Conservation (phyloP, 2,797 vertebrate genomes). For the Ibycter americanus region DNA sequence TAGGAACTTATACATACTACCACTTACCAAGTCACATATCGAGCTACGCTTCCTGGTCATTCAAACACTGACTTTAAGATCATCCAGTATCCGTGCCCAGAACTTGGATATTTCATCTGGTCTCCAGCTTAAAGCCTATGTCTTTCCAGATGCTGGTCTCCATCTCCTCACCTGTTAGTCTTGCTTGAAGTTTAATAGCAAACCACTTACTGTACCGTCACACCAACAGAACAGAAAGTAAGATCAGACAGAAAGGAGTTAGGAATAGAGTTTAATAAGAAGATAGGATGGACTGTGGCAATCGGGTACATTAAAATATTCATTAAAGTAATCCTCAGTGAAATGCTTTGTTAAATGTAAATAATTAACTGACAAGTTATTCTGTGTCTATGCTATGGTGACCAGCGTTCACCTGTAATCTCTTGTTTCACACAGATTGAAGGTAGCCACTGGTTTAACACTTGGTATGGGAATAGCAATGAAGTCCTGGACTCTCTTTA, state of each 20-base stretch:
- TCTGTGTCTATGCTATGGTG: neutral
- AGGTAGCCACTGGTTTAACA: neutral
- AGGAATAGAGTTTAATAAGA: neutral
- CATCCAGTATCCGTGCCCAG: neutral
- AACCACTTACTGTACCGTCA: neutral
- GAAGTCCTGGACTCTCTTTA: neutral
- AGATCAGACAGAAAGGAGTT: neutral
- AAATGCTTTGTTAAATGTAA: neutral
- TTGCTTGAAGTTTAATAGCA: neutral
- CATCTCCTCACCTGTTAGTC: neutral
- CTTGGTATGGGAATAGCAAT: neutral
- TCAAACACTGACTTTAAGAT: neutral
- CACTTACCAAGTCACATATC: neutral
- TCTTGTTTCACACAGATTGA: neutral
- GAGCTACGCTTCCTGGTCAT: neutral
- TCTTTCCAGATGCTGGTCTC: neutral
- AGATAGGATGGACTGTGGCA: neutral
- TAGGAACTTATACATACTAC: rapidly evolving
- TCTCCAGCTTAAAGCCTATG: neutral
- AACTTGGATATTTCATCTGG: neutral
- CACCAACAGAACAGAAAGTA: neutral
- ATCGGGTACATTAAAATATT: neutral
- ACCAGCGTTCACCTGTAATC: neutral
- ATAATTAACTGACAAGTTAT: neutral
- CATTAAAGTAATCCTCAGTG: neutral